A percentile compares a stretch with the other conserved stretches of the same genome.
These are phyloP conservation scores for Eueremaeus valkanovi DNA, from an alignment of 2,888 invertebrate genomes.

Conservation along the genomic window DNA sequence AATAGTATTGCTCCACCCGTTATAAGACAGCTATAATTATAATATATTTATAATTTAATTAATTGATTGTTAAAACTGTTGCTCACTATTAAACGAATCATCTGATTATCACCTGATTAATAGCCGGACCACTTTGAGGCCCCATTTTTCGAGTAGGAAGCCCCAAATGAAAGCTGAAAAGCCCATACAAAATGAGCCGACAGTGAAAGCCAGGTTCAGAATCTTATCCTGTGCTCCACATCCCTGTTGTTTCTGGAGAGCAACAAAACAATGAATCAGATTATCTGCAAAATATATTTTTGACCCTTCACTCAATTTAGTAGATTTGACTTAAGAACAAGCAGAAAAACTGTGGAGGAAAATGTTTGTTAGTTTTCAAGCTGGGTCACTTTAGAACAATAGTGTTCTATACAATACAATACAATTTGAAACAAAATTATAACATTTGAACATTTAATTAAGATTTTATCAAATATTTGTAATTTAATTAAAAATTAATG, in stretches of 20 bases:
- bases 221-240: slow-evolving; percentile 46
- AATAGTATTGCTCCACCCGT: slow-evolving; percentile 36
- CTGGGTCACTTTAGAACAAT: too few species aligned
- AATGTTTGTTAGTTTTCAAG: too few species aligned
- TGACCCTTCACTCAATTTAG: too few species aligned
- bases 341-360: too few species aligned
- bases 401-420: too few species aligned
- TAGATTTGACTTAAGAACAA: too few species aligned
- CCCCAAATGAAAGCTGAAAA: slow-evolving; percentile 48
- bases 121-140: slow-evolving; percentile 45
- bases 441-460: too few species aligned
- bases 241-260: slow-evolving; percentile 6
- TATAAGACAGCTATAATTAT: slow-evolving; percentile 27
- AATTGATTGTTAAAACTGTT: not conserved
- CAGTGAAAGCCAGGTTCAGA: slow-evolving; percentile 47
- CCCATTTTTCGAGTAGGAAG: slow-evolving; percentile 47
- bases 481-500: too few species aligned
- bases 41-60: not conserved
- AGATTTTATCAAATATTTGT: too few species aligned
- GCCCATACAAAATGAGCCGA: slow-evolving; percentile 47
- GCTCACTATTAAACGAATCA: not conserved
- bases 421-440: too few species aligned
- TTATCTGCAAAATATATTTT: too few species aligned
- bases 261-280: too few species aligned
- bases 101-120: slow-evolving; percentile 44